Evolutionary conservation across 2,888 invertebrate genomes (phyloP).

Genomic region (Escarpia spicata): DNA sequence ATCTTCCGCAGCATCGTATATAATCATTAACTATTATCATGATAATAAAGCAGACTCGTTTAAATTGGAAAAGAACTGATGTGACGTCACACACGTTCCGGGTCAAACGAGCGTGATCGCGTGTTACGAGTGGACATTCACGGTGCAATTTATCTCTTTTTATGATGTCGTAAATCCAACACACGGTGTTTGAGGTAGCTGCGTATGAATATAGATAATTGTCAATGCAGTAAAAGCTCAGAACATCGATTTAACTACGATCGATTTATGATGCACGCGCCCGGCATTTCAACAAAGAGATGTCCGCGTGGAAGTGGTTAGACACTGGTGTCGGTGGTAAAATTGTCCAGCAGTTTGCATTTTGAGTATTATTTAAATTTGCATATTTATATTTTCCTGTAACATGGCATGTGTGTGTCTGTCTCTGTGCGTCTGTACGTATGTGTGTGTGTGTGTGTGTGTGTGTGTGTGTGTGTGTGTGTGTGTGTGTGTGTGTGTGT

Average conservation of each 20-base stretch:
- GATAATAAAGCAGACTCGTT: neutral
- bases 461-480: too few relatives aligned
- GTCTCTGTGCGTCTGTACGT: too few relatives aligned
- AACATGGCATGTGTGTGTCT: too few relatives aligned
- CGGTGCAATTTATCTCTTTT: neutral
- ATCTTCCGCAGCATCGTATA: neutral
- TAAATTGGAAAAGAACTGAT: neutral
- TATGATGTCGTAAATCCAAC: neutral
- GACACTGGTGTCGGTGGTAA: neutral
- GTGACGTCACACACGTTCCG: neutral
- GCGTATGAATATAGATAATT: constrained; percentile 13
- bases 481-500: too few relatives aligned
- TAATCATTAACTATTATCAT: neutral
- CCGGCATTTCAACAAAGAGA: neutral
- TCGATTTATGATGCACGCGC: neutral
- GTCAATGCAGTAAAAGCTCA: neutral
- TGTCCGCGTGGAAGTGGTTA: neutral
- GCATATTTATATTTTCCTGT: neutral
- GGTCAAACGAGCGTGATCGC: neutral
- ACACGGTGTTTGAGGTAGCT: neutral
- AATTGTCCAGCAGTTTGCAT: neutral
- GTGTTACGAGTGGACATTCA: neutral
- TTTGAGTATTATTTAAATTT: neutral
- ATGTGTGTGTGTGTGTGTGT: too few relatives aligned
- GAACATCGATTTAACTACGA: neutral